phyloP scores from a whole-genome alignment of 2,797 vertebrate species.

The Chaetophractus vellerosus region DNA sequence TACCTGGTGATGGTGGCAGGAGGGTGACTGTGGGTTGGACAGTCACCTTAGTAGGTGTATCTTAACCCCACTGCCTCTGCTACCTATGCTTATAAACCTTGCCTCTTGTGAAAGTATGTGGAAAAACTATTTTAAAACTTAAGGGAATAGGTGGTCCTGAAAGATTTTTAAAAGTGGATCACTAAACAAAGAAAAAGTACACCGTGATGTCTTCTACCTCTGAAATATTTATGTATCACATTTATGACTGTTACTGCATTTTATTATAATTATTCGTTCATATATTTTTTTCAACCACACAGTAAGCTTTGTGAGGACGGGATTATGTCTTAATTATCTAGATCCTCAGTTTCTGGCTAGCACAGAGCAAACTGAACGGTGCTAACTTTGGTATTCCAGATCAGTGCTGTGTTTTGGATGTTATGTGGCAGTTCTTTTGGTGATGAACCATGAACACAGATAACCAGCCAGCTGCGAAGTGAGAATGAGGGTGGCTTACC shows the following conservation, averaged over 20 bases:
- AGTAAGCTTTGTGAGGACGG: neutral
- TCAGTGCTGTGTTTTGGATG: too few relatives aligned
- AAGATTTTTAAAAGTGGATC: neutral
- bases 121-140: neutral
- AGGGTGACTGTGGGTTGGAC: neutral
- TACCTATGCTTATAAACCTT: neutral
- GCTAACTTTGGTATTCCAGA: neutral
- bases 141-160: neutral
- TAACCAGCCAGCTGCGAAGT: too few relatives aligned
- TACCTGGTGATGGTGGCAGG: neutral
- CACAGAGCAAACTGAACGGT: neutral
- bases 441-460: too few relatives aligned
- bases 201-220: neutral
- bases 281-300: neutral
- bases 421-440: too few relatives aligned
- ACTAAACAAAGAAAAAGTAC: neutral
- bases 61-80: neutral
- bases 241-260: neutral
- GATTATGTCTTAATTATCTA: neutral
- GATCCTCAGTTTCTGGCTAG: neutral
- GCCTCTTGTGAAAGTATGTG: neutral
- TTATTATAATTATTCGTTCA: neutral
- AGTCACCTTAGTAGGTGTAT: neutral
- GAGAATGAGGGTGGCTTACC: too few relatives aligned
- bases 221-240: neutral